A percentile compares a stretch with the other conserved stretches of the same genome.
phyloP scores from a whole-genome alignment of 2,888 invertebrate genomes.

The Aproaerema taeniolella region DNA sequence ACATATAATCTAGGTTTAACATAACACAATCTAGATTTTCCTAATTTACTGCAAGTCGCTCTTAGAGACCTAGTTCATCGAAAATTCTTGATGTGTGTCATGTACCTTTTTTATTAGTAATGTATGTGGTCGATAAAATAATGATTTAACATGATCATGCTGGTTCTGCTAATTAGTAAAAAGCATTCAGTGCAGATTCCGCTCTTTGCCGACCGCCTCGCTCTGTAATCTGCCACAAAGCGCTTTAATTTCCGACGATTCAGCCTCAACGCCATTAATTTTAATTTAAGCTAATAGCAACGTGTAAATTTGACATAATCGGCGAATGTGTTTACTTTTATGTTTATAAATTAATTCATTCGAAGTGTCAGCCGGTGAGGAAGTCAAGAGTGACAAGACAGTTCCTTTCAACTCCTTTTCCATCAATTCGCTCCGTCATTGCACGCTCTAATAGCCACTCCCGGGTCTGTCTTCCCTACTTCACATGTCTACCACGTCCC shows the following conservation, averaged over 20 bases:
- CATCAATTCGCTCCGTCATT: constrained; percentile 50
- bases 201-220: not conserved
- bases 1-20: too few relatives aligned
- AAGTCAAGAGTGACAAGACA: constrained; percentile 40
- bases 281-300: constrained; percentile 14
- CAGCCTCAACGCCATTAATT: constrained; percentile 14
- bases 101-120: too few relatives aligned
- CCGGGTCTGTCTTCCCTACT: constrained; percentile 27
- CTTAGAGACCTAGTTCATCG: too few relatives aligned
- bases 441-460: constrained; percentile 41
- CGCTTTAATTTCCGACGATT: constrained; percentile 12
- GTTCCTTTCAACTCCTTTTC: constrained; percentile 46
- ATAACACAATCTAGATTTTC: too few relatives aligned
- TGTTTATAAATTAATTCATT: constrained; percentile 7
- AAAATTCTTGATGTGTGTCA: too few relatives aligned
- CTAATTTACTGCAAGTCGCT: too few relatives aligned
- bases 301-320: constrained; percentile 14
- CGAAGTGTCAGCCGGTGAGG: constrained; percentile 27
- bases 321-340: constrained; percentile 5
- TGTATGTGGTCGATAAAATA: too few relatives aligned
- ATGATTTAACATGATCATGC: too few relatives aligned
- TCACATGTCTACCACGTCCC: constrained; percentile 48
- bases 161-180: too few relatives aligned
- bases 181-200: too few relatives aligned
- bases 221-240: constrained; percentile 2